Evolutionary conservation across 2,888 invertebrate genomes (phyloP).

Genomic region (Ornithoptera priamus): DNA sequence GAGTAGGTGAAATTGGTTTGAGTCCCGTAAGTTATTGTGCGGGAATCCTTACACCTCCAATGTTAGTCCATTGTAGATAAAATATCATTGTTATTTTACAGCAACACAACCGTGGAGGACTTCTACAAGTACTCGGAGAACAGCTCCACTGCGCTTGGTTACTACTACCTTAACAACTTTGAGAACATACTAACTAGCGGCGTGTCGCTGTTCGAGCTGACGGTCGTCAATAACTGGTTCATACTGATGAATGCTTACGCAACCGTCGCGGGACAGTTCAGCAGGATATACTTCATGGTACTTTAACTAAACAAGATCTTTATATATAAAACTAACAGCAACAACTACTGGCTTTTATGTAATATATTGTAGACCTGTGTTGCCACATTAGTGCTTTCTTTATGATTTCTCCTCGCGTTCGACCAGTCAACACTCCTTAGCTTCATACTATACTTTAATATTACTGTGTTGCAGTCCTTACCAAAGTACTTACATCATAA

Average conservation of each 20-base stretch:
- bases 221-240: constrained; percentile 96
- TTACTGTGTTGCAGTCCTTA: too few species aligned
- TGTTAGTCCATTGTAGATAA: background rate
- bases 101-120: constrained; percentile 91
- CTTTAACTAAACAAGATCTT: constrained; percentile 1
- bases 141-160: constrained; percentile 85
- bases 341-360: too few species aligned
- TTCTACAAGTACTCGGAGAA: constrained; percentile 87
- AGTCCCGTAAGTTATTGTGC: too few species aligned
- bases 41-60: too few species aligned
- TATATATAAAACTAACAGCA: too few species aligned
- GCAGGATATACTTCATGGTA: constrained; percentile 91
- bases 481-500: too few species aligned
- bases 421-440: too few species aligned
- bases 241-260: constrained; percentile 94
- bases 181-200: constrained; percentile 87
- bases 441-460: too few species aligned
- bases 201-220: constrained; percentile 92
- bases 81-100: constrained; percentile 46
- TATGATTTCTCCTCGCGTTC: too few species aligned
- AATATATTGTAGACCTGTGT: too few species aligned
- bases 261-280: constrained; percentile 84
- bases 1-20: too few species aligned
- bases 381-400: too few species aligned
- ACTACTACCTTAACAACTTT: constrained; percentile 93